phyloP scores from a whole-genome alignment of 2,888 invertebrate species.

The Aspidiotus destructor region DNA sequence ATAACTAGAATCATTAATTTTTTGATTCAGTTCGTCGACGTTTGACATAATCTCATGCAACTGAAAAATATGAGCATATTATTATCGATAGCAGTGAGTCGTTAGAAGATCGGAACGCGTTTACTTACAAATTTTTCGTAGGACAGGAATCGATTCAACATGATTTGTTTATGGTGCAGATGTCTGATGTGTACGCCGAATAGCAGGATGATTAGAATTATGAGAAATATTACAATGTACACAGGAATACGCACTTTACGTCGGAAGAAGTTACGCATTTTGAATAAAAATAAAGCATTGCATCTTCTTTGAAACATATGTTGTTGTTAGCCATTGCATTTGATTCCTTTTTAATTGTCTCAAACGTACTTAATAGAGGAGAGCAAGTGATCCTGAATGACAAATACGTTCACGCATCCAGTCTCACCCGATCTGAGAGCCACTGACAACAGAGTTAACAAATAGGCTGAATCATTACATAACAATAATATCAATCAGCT shows the following conservation, averaged over 20 bases:
- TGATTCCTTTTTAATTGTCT: no score
- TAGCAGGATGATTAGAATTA: not conserved
- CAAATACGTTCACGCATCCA: no score
- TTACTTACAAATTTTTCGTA: not conserved
- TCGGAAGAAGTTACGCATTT: not conserved
- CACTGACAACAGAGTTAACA: no score
- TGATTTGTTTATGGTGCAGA: not conserved
- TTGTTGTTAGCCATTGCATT: no score
- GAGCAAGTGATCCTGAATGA: no score
- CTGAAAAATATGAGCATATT: not conserved
- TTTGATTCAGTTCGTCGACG: constrained; percentile 22
- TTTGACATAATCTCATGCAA: constrained; percentile 16
- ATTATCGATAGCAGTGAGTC: not conserved
- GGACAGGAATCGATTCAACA: not conserved
- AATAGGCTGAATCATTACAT: no score
- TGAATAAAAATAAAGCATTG: not conserved
- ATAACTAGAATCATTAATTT: constrained; percentile 15
- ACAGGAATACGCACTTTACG: not conserved
- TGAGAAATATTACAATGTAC: constrained; percentile 4
- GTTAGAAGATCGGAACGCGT: not conserved
- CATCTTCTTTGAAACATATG: no score
- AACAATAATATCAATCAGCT: no score
- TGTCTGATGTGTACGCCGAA: not conserved
- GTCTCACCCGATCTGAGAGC: no score
- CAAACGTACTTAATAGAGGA: no score